Conservation (phyloP, 1,140 invertebrate genomes). For the Sarcophaga bullata region DNA sequence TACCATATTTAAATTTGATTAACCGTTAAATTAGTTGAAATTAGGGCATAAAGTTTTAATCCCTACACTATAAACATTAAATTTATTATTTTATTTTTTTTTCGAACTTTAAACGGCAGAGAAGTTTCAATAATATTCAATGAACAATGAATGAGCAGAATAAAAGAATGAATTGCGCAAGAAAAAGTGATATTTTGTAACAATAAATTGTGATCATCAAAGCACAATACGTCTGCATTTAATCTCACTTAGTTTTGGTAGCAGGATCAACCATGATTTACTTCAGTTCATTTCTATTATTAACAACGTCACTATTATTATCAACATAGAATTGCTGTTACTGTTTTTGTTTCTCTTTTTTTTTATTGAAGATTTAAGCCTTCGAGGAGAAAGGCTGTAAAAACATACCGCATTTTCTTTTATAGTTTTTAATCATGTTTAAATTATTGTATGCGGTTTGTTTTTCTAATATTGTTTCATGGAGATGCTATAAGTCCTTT, state of each 20-base stretch:
- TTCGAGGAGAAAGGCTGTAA: slow-evolving; percentile 58
- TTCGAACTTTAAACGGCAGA: background rate
- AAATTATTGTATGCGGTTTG: slow-evolving; percentile 59
- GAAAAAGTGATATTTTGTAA: slow-evolving; percentile 4
- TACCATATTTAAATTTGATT: background rate
- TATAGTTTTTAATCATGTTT: slow-evolving; percentile 62
- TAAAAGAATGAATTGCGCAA: background rate
- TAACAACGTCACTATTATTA: background rate
- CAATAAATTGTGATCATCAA: background rate
- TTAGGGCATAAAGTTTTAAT: background rate
- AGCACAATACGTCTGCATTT: background rate
- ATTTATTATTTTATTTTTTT: slow-evolving; percentile 11
- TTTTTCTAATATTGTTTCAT: background rate
- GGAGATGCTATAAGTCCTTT: too few relatives aligned
- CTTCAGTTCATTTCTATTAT: background rate
- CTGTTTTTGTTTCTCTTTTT: background rate
- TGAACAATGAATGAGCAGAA: background rate
- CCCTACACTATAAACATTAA: background rate
- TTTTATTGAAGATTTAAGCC: slow-evolving; percentile 42
- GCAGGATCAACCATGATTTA: slow-evolving; percentile 3
- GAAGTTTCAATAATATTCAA: background rate
- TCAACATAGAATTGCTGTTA: background rate
- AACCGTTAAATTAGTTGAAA: background rate
- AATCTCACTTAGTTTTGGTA: background rate
- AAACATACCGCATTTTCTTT: slow-evolving; percentile 59